Evolutionary conservation across 1,140 invertebrate species (phyloP).

Genomic region (Oreohelix idahoensis): DNA sequence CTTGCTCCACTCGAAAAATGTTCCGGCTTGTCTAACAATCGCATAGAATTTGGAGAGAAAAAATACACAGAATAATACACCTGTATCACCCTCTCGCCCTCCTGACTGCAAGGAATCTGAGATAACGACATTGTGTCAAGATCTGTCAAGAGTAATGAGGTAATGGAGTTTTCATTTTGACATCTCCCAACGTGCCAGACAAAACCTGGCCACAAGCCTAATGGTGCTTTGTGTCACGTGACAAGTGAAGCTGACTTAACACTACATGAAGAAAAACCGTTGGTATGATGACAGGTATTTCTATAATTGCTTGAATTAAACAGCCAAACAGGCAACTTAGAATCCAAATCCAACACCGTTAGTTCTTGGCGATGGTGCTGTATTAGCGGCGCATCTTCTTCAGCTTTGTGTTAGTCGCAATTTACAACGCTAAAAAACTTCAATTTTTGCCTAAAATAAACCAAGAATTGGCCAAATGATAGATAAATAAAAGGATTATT

Average conservation of each 20-base stretch:
- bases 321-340: too few relatives aligned
- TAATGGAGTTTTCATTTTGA: not conserved
- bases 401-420: too few relatives aligned
- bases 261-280: not conserved
- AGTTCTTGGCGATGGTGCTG: too few relatives aligned
- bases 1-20: not conserved
- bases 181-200: not conserved
- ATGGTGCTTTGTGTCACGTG: not conserved
- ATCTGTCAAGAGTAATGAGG: not conserved
- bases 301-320: too few relatives aligned
- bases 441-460: too few relatives aligned
- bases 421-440: too few relatives aligned
- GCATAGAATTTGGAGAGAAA: not conserved
- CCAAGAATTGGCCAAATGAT: too few relatives aligned
- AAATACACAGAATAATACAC: not conserved
- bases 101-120: not conserved
- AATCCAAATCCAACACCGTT: too few relatives aligned
- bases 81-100: not conserved
- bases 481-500: too few relatives aligned
- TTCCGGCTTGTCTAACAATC: not conserved
- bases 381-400: too few relatives aligned
- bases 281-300: too few relatives aligned
- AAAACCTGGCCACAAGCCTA: not conserved
- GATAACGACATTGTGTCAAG: not conserved
- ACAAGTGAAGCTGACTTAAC: not conserved